Base-by-base conservation (phyloP, 2,797 vertebrate species). In the Sylvilagus floridanus region DNA sequence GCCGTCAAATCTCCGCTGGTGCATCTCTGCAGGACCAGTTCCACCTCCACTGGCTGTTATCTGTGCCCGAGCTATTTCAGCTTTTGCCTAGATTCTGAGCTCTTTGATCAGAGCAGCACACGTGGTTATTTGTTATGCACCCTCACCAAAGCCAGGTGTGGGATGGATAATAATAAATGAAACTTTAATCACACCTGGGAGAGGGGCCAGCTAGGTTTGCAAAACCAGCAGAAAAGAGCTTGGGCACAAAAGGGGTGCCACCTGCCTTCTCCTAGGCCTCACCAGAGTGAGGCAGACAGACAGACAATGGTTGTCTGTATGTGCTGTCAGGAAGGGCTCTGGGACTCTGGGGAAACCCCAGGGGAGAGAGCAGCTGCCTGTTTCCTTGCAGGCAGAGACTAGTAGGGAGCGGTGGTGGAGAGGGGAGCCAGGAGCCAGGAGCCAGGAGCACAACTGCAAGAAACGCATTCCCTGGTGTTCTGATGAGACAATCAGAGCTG, bases 401-500 rank as follows among this genome's bases (percentile, higher is more conserved):
- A 93, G 85, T 81, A 75, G 96, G 96, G 90, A 47, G 42, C 42
- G 96, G 90, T 65, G 79, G 81, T 37, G 57, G 65, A 94, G 91
- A 60, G 77, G 52, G 69, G 91, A 96, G 66, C 84, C 42, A 47
- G 42, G 42, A 47, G 42, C 8, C 42, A 47, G 42, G 42, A 57
- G 54, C 54, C 94, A 52, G 75, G 73, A 85, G 73, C 82, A 90
- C 93, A 92, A 68, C 90, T 32, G 68, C 72, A 54, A 84, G 94
- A 91, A 95, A 94, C 89, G 78, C 93, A 82, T 92, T 94, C 90
- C 94, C 95, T 87, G 69, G 92, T 60, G 83, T 87, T 96, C 91
- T 96, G 94, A 97, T 90, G 94, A 97, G 94, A 92, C 94, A 97
- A 94, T 97, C 96, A 97, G 93, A 95, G 93, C 47, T 13, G 1